Evolutionary conservation across 1,140 invertebrate species (phyloP), one percentile per base, ranked within the genome.

Genomic region (Pararge aegeria): DNA sequence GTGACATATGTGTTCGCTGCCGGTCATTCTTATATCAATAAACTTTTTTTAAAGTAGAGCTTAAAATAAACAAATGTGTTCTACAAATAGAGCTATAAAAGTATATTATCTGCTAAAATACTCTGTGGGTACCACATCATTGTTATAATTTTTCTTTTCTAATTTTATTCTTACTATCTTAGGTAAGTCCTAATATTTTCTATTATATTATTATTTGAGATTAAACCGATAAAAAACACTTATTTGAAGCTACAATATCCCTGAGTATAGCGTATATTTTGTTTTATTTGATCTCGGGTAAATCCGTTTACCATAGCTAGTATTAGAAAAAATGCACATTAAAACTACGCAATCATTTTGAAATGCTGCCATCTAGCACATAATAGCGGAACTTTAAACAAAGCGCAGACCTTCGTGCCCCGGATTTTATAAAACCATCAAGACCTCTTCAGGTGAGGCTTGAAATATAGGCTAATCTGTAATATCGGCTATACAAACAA

Each of bases 381-480:
- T 54, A 49, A 44, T 52, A 57, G 54, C 20, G 5, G 44, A 63
- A 73, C 59, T 55, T 54, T n/a, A n/a, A 27, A 51, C 24, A 66
- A 20, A 42, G 53, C 21, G 37, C 37, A 62, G 40, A 48, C 27
- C 9, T 55, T 53, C 16, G 24, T 18, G 44, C 18, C 27, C 49
- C 21, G 13, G 30, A 16, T 38, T 50, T 64, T 50, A 54, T 55
- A 50, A 37, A 18, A 34, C 20, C 24, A 57, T 57, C 54, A 64
- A 54, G 38, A 46, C 29, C 57, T 58, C 61, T 67, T 59, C 63
- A 78, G 66, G 71, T 73, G 56, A 69, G 62, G 18, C 16, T 61
- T 30, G 53, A 55, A 69, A 73, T 68, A 59, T 65, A 55, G 64
- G 68, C 66, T 81, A 81, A 78, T 78, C 77, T 66, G 66, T 65